Evolutionary conservation across 1,140 invertebrate species (phyloP).

Genomic region (Aphaenogaster floridana): DNA sequence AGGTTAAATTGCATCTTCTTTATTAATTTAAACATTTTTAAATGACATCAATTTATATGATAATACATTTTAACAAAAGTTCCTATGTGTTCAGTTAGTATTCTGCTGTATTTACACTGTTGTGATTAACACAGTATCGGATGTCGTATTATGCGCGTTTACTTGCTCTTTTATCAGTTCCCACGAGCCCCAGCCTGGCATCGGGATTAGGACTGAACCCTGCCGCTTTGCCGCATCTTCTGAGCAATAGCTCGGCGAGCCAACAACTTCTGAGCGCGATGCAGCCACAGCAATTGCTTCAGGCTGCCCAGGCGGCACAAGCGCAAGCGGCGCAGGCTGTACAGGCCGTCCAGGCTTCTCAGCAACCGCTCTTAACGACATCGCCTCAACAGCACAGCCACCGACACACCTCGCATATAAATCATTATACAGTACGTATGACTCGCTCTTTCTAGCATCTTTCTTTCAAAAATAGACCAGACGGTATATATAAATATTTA

Average conservation of each 20-base stretch:
- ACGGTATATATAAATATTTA: background rate
- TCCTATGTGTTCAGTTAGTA: background rate
- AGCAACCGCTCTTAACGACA: slow-evolving; percentile 86
- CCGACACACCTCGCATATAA: slow-evolving; percentile 84
- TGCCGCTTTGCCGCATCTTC: slow-evolving; percentile 89
- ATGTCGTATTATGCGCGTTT: slow-evolving; percentile 47
- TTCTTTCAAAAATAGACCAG: slow-evolving; percentile 13
- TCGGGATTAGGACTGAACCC: slow-evolving; percentile 88
- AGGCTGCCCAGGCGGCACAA: slow-evolving; percentile 84
- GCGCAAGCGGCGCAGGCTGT: slow-evolving; percentile 81
- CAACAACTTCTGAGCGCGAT: slow-evolving; percentile 89
- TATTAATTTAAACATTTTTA: background rate
- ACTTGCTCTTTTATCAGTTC: slow-evolving; percentile 80
- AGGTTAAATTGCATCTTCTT: background rate
- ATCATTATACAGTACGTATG: slow-evolving; percentile 84
- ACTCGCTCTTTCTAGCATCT: background rate
- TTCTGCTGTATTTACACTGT: background rate
- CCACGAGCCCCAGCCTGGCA: slow-evolving; percentile 86
- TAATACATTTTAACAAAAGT: background rate
- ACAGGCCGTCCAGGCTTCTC: slow-evolving; percentile 84
- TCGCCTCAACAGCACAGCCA: slow-evolving; percentile 85
- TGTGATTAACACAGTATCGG: slow-evolving; percentile 9
- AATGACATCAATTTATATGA: background rate
- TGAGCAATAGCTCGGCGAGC: slow-evolving; percentile 90
- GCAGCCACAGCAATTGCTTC: slow-evolving; percentile 88